Evolutionary conservation across 2,113 vertebrate genomes (phyloP), one percentile per base, ranked within the genome.

Genomic region (Salminus brasiliensis): DNA sequence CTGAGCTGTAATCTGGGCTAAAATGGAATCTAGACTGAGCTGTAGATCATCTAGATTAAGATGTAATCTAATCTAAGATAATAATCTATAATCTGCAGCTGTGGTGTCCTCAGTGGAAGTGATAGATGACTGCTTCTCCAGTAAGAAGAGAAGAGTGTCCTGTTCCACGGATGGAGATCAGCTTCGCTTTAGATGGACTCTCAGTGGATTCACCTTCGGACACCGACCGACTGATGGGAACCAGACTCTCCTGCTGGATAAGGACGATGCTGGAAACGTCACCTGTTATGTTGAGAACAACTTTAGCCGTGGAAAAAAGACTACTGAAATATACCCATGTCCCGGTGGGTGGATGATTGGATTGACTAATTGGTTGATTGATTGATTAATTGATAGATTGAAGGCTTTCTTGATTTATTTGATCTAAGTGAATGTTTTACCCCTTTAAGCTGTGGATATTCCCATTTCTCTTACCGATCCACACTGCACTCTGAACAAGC

Each of bases 261-360:
- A 63, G 29, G 5, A 32, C 1, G 10, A 30, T 27, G 6, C 16
- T n/a, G 71, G 63, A 63, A 68, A 5, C 0, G 30, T 74, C 70
- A 83, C 5, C 63, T 83, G 81, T 25, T 12, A 39, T 8, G 63
- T 79, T 36, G 13, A 83, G 36, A 83, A 83, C 43, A 32, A 79
- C 4, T 15, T 83, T 76, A 83, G 76, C 41, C 0, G 0, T 15
- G 1, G 1, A 43, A 4, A 69, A 32, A 55, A 15, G 13, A 29
- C 7, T 18, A n/a, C 39, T 63, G 13, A 5, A 1, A 0, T 79
- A 2, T 5, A 9, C 0, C 29, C 10, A 4, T 83, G 81, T 39
- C 27, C 63, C 45, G 71, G 81, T 83, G 59, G n/a, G n/a, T n/a
- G n/a, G n/a, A n/a, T n/a, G n/a, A n/a, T n/a, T n/a, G n/a, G n/a